A percentile compares a stretch with the other conserved stretches of the same genome.
phyloP scores from a whole-genome alignment of 2,888 invertebrate genomes.

The Odontocerum albicorne region DNA sequence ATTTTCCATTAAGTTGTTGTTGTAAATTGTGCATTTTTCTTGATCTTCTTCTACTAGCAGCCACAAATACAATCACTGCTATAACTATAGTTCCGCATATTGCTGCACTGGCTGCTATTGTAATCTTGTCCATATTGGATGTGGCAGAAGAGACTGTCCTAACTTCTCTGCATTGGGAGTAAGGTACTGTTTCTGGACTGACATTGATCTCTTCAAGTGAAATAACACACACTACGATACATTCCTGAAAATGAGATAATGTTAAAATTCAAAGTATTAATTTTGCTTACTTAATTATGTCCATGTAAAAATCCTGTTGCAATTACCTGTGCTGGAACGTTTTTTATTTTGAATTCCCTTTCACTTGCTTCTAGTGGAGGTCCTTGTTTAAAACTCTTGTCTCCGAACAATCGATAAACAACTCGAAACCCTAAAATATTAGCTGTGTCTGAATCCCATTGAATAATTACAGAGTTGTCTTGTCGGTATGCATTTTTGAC shows the following conservation, averaged over 20 bases:
- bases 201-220: constrained; percentile 86
- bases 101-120: constrained; percentile 90
- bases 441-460: constrained; percentile 87
- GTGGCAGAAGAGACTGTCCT: constrained; percentile 81
- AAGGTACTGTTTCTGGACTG: constrained; percentile 84
- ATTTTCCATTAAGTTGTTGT: constrained; percentile 60
- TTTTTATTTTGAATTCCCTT: constrained; percentile 90
- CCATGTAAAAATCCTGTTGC: neutral
- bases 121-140: constrained; percentile 93
- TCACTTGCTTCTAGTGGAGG: constrained; percentile 88
- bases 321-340: constrained; percentile 82
- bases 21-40: constrained; percentile 75
- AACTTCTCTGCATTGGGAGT: constrained; percentile 85
- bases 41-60: constrained; percentile 78
- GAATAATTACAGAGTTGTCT: constrained; percentile 85
- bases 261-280: neutral
- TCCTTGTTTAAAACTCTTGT: constrained; percentile 86
- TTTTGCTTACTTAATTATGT: neutral
- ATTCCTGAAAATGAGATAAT: constrained; percentile 64
- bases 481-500: constrained; percentile 84
- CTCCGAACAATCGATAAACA: constrained; percentile 86
- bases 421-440: constrained; percentile 89
- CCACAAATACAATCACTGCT: constrained; percentile 87
- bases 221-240: constrained; percentile 91
- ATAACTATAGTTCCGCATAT: constrained; percentile 91